phyloP scores from a whole-genome alignment of 2,113 vertebrate genomes.

The Shinisaurus crocodilurus region DNA sequence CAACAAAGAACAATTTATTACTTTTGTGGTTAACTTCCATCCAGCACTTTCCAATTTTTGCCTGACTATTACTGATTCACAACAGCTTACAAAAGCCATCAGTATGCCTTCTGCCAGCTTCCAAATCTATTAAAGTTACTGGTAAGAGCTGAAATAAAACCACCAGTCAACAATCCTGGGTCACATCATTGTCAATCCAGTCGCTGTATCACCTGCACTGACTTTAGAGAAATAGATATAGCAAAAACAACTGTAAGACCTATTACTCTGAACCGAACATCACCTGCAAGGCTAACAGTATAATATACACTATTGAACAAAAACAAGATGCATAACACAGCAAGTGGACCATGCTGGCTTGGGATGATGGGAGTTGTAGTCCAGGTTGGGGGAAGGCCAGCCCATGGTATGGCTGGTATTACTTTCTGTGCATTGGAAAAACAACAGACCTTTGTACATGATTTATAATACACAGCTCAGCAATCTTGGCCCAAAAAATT shows the following conservation, averaged over 20 bases:
- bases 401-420: background rate
- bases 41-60: background rate
- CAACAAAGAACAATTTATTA: background rate
- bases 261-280: background rate
- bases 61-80: background rate
- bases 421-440: background rate
- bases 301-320: too few relatives aligned
- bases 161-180: too few relatives aligned
- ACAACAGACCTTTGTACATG: background rate
- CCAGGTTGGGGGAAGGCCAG: too few relatives aligned
- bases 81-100: too few relatives aligned
- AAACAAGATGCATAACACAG: too few relatives aligned
- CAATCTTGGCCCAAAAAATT: background rate
- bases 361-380: too few relatives aligned
- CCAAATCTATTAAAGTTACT: too few relatives aligned
- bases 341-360: too few relatives aligned
- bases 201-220: background rate
- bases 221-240: background rate
- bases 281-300: too few relatives aligned
- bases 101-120: too few relatives aligned
- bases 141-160: too few relatives aligned
- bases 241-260: background rate
- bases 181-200: too few relatives aligned
- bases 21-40: background rate
- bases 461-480: background rate